Evolutionary conservation across 2,888 invertebrate genomes (phyloP), one percentile per base, ranked within the genome.

Genomic region (Myopa tessellatipennis): DNA sequence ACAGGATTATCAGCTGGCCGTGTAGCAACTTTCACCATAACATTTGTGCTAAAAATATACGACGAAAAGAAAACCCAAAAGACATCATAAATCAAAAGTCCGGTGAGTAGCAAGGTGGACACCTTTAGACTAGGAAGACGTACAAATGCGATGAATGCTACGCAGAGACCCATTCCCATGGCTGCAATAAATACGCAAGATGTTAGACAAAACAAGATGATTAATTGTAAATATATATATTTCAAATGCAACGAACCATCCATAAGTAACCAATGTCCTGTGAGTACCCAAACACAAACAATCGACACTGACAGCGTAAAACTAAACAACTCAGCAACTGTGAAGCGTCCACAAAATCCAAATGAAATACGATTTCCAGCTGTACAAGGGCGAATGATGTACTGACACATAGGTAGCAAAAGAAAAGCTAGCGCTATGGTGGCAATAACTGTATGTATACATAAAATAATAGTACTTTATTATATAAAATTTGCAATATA

Each of bases 61-160:
- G 98, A 98, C 4, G 98, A 98, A 91, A 98, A 98, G 91, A 98
- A 98, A 74, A 98, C 98, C 98, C 98, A 98, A 91, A 98, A 98
- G 61, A 98, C 98, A 90, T 98, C 98, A 89, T 98, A 98, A 78
- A 97, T 94, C 79, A 98, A 92, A 83, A 98, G 91, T 50, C 98
- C 98, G 69, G 98, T 97, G 84, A 98, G 92, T 82, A 98, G 92
- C 80, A 98, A 91, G 34, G 98, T 98, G 75, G 98, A 98, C 82
- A 96, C 96, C 91, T 98, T 98, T 83, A 98, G 92, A 89, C 97
- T 98, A 76, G 98, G 98, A 88, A 98, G 92, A 72, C 98, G 93
- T 83, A 98, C 97, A 88, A 98, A 95, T 38, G 98, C 98, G 87
- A 98, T 98, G 90, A 98, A 98, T 78, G 98, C 98, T 83, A 98